Base-by-base conservation (phyloP, 2,888 invertebrate genomes). In the Oxyteleia sp. region DNA sequence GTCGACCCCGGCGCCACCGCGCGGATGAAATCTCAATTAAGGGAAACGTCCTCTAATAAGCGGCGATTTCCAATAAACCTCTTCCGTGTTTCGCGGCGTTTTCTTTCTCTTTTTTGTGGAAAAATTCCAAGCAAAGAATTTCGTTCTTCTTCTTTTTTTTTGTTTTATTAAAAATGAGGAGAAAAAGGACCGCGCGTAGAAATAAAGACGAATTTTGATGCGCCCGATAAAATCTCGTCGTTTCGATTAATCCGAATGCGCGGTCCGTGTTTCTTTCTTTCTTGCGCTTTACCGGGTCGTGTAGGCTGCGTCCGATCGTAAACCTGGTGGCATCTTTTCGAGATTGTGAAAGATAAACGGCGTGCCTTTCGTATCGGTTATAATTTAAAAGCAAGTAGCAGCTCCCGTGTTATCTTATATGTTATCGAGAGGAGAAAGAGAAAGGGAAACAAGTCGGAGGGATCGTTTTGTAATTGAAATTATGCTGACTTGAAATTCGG, bases 311-410 rank as follows among this genome's bases (percentile, higher is more conserved):
- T 66, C 75, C 69, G 64, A 76, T 76, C 76, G 74, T 78, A 82
- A 76, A 78, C 82, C 76, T 78, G 76, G 75, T 82, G 76, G 82
- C 82, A 82, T 76, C 82, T 82, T 72, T 82, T 82, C 72, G 66
- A 82, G 82, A 82, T 82, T 72, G 78, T 72, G 72, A 82, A 72
- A 82, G 82, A 82, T 82, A 82, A 82, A 78, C 76, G 51, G 78
- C 64, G 64, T 76, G 69, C 82, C 82, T 72, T 72, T 78, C 72
- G 82, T 68, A 79, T 69, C 78, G 82, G 66, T 79, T 83, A 79
- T 83, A 78, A 83, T 83, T 82, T 78, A 78, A 82, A 76, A 71
- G 82, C 75, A 63, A 82, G 82, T 82, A 76, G 76, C 82, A 71
- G 75, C 75, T 82, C 64, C 82, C 18, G 76, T 69, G 64, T 69